Evolutionary conservation across 2,888 invertebrate species (phyloP).

Genomic region (Margaritifera margaritifera): DNA sequence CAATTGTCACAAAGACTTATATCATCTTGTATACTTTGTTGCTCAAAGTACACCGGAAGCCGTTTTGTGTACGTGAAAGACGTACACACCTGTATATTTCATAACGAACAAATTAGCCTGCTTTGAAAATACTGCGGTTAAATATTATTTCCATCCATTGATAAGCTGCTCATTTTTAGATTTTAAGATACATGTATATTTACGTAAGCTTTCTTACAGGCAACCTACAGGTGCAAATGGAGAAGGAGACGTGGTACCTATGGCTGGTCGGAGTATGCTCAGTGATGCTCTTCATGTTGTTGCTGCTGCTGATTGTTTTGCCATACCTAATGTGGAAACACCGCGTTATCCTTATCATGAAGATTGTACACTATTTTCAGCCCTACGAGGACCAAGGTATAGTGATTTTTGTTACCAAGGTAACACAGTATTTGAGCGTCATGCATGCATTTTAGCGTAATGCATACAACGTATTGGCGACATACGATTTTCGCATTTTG

Average conservation of each 20-base stretch:
- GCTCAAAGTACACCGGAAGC: too few species aligned
- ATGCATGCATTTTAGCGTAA: too few species aligned
- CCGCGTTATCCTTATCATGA: conserved; percentile 56
- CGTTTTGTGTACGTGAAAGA: too few species aligned
- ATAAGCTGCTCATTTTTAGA: neutral
- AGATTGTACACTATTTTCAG: conserved; percentile 58
- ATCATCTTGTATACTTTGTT: too few species aligned
- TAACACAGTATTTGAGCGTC: too few species aligned
- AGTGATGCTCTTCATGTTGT: conserved; percentile 30
- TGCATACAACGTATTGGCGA: too few species aligned
- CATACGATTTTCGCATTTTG: too few species aligned
- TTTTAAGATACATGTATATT: neutral
- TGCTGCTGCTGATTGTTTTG: conserved; percentile 39
- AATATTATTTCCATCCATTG: too few species aligned
- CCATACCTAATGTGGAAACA: conserved; percentile 56
- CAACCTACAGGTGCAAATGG: conserved; percentile 24
- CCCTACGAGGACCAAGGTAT: conserved; percentile 61
- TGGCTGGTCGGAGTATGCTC: conserved; percentile 44
- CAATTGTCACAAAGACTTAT: too few species aligned
- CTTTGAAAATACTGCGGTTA: too few species aligned
- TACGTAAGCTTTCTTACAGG: neutral
- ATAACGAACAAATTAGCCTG: too few species aligned
- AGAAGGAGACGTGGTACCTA: conserved; percentile 25
- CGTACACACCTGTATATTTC: too few species aligned
- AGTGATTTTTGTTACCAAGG: neutral